Evolutionary conservation across 1,140 invertebrate genomes (phyloP).

Genomic region (Prorops nasuta): DNA sequence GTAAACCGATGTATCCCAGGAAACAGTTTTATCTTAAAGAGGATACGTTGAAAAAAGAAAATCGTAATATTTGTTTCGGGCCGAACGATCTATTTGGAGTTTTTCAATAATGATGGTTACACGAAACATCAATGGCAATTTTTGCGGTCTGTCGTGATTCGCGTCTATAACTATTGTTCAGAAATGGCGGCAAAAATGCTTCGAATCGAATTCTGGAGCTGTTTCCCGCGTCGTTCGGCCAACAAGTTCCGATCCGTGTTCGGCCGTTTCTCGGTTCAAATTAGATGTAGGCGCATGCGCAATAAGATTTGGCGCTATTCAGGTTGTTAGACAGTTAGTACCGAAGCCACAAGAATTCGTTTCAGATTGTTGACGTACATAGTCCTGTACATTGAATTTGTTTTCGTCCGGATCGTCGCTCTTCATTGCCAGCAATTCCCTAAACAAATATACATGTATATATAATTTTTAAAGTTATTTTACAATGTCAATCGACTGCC

Average conservation of each 20-base stretch:
- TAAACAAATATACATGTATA: constrained; percentile 40
- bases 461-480: not conserved
- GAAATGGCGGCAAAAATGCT: too few relatives aligned
- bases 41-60: too few relatives aligned
- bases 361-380: constrained; percentile 65
- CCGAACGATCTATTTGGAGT: too few relatives aligned
- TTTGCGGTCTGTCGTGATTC: too few relatives aligned
- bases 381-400: constrained; percentile 69
- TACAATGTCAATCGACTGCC: not conserved
- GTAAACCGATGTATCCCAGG: too few relatives aligned
- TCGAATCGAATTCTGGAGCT: too few relatives aligned
- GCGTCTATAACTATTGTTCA: too few relatives aligned
- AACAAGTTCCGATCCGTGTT: constrained; percentile 34
- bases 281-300: too few relatives aligned
- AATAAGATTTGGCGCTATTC: constrained; percentile 24
- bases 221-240: constrained; percentile 41
- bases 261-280: constrained; percentile 19
- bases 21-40: too few relatives aligned
- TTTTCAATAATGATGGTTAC: too few relatives aligned
- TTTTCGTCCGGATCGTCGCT: constrained; percentile 58
- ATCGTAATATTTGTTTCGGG: too few relatives aligned
- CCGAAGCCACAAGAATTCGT: constrained; percentile 52
- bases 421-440: constrained; percentile 64
- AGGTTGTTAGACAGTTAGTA: constrained; percentile 47
- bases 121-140: too few relatives aligned